These are phyloP conservation scores for Tichodroma muraria DNA, from an alignment of 2,113 vertebrate species.

Conservation along the genomic window DNA sequence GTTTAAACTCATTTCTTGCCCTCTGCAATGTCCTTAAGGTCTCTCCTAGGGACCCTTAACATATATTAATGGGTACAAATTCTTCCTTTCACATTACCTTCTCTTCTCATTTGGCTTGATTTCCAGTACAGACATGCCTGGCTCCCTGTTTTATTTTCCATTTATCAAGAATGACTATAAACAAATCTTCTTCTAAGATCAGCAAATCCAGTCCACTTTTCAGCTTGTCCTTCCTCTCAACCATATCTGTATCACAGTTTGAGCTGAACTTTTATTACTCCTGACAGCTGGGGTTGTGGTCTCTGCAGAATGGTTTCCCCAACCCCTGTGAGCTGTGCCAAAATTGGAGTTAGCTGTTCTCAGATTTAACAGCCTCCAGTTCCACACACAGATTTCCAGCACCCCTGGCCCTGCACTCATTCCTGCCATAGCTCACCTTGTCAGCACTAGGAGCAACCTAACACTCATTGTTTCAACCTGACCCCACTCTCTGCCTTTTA, in stretches of 20 bases:
- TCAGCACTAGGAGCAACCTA: not conserved
- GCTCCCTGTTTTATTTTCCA: not conserved
- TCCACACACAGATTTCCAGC: not conserved
- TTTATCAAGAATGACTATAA: not conserved
- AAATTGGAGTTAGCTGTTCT: not conserved
- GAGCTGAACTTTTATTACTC: not conserved
- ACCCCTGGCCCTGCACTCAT: not conserved
- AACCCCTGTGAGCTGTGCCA: not conserved
- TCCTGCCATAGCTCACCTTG: not conserved
- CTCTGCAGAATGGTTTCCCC: constrained; percentile 1
- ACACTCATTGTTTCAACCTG: not conserved
- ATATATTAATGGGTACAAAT: not conserved
- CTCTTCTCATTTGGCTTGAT: not conserved
- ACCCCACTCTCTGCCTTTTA: not conserved
- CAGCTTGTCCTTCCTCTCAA: not conserved
- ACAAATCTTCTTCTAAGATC: not conserved
- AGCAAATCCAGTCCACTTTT: not conserved
- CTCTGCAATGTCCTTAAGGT: not conserved
- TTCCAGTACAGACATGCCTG: not conserved
- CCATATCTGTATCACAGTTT: not conserved
- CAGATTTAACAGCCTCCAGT: not conserved
- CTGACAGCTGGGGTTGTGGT: not conserved
- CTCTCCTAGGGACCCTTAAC: not conserved
- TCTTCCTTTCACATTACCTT: not conserved
- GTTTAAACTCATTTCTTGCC: not conserved